phyloP scores from a whole-genome alignment of 2,113 vertebrate species.

The Pseudorectes ferrugineus region DNA sequence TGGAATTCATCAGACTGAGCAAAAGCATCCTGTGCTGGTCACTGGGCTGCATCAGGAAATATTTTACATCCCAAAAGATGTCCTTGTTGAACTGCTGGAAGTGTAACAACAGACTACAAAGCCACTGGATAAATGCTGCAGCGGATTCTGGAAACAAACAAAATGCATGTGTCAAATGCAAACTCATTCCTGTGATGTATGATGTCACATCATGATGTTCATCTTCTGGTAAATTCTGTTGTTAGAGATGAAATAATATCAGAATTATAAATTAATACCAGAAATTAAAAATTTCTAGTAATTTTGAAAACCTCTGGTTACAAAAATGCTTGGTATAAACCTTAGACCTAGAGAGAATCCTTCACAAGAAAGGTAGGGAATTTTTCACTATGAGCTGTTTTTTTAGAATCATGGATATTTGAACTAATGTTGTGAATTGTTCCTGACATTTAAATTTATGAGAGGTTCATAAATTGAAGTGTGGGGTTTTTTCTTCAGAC shows the following conservation, averaged over 20 bases:
- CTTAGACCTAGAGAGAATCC: neutral
- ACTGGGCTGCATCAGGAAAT: neutral
- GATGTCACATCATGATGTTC: neutral
- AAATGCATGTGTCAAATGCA: neutral
- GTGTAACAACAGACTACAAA: neutral
- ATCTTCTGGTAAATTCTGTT: neutral
- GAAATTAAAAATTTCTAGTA: neutral
- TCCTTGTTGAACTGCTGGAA: neutral
- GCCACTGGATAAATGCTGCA: neutral
- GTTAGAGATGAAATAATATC: neutral
- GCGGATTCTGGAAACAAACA: neutral
- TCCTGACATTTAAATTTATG: constrained; percentile 32
- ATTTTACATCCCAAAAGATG: neutral
- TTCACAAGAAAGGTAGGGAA: neutral
- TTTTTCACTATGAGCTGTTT: neutral
- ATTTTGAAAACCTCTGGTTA: neutral
- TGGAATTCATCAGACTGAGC: neutral
- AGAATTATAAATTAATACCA: neutral
- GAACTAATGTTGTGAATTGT: neutral
- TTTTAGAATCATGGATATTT: neutral
- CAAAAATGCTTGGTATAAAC: neutral
- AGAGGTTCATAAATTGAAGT: neutral
- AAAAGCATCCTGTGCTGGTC: neutral
- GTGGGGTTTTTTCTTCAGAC: neutral
- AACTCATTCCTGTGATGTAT: neutral